Base-by-base conservation (phyloP, 2,113 vertebrate genomes). In the Dicaeum eximium region DNA sequence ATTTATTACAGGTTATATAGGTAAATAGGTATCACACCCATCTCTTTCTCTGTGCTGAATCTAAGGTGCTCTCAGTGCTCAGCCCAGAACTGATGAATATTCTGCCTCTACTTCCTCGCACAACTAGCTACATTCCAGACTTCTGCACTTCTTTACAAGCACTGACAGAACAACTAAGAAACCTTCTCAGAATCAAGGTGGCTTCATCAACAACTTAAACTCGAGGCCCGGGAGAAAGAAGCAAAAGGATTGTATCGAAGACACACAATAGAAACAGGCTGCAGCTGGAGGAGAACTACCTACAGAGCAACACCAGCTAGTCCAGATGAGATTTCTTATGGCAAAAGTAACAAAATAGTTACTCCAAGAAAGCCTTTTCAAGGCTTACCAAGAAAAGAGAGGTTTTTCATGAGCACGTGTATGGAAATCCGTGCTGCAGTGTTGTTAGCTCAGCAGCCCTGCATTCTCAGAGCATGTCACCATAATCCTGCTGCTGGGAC, bases 401-500 rank as follows among this genome's bases (percentile, higher is more conserved):
- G 6, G 4, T 30, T 57, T 54, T 62, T 67, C 35, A 51, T 22
- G 14, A 33, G 2, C 17, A 9, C 48, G 1, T 24, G 5, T 42
- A 24, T 31, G 18, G 42, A 79, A 95, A 27, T 5, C 33, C 25
- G 11, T 9, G 9, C 10, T 71, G 25, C 33, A n/a, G 4, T 13
- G 9, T 11, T 40, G 11, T 35, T 56, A 22, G 20, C 6, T 50
- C 51, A 25, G 57, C 11, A 70, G 28, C 3, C 24, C n/a, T 30
- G 17, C 19, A 67, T 14, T 61, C n/a, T 53, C 47, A 44, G 5
- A 16, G 28, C 5, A 10, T 0, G 0, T 5, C 17, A 45, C 4
- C 0, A 0, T 0, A 1, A 11, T 37, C 21, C 22, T 73, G 30
- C 19, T 44, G 40, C 7, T 54, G 62, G 48, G 11, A 38, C 44